Evolutionary conservation across 2,113 vertebrate species (phyloP).

Genomic region (Oncorhynchus masou): DNA sequence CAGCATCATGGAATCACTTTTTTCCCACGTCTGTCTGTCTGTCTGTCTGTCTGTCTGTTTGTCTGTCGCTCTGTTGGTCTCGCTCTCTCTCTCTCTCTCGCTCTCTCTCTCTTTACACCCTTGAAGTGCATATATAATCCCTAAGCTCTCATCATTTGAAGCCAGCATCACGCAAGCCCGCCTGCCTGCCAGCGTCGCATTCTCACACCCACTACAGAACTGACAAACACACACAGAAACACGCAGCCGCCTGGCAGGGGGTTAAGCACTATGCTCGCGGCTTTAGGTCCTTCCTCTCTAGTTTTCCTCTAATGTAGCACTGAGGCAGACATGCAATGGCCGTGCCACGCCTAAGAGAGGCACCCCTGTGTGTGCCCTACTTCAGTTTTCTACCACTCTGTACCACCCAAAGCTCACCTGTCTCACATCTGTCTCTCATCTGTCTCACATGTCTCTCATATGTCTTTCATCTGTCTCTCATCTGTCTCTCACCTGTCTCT

Average conservation of each 20-base stretch:
- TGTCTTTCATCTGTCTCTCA: no score
- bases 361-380: no score
- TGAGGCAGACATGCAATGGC: constrained; percentile 30
- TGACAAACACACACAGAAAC: neutral
- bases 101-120: constrained; percentile 27
- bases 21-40: no score
- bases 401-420: no score
- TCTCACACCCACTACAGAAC: neutral
- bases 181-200: constrained; percentile 43
- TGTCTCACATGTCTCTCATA: no score
- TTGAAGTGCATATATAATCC: constrained; percentile 67
- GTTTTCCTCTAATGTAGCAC: constrained; percentile 30
- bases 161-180: constrained; percentile 63
- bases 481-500: no score
- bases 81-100: no score
- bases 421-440: no score
- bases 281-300: constrained; percentile 23
- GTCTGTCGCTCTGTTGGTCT: no score
- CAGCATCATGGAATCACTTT: constrained; percentile 33
- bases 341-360: no score
- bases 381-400: no score
- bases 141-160: constrained; percentile 59
- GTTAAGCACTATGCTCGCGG: constrained; percentile 31
- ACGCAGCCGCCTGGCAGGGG: constrained; percentile 38
- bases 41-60: no score